Conservation (phyloP, 2,797 vertebrate genomes). For the Paguma larvata region DNA sequence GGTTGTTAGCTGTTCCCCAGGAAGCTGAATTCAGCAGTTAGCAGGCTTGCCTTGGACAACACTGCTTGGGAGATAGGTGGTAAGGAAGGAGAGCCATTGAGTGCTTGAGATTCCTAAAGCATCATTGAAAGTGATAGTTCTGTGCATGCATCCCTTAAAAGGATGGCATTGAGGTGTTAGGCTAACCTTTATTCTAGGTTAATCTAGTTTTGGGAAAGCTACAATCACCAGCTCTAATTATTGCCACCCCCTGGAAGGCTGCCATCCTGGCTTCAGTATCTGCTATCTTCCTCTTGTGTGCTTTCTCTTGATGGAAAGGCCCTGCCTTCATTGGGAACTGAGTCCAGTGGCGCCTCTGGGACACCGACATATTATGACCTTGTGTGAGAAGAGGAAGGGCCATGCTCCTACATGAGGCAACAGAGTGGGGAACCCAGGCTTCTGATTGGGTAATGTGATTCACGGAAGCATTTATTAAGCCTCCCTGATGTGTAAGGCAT, state of each 20-base stretch:
- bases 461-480: neutral
- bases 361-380: neutral
- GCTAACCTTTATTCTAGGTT: neutral
- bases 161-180: neutral
- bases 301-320: neutral
- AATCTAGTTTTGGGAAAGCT: neutral
- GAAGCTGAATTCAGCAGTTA: neutral
- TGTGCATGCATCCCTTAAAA: neutral
- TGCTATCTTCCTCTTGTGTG: neutral
- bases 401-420: neutral
- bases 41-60: neutral
- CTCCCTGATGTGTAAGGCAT: neutral
- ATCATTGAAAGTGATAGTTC: neutral
- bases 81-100: neutral
- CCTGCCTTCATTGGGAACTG: neutral
- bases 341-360: neutral
- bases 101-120: neutral
- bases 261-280: neutral
- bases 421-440: neutral
- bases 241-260: neutral
- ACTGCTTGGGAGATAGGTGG: neutral
- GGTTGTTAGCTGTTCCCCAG: neutral
- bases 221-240: neutral
- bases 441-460: neutral
- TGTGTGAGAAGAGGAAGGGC: neutral